Base-by-base conservation (phyloP, 1,140 invertebrate species). In the Pseudobourletiella spinata region DNA sequence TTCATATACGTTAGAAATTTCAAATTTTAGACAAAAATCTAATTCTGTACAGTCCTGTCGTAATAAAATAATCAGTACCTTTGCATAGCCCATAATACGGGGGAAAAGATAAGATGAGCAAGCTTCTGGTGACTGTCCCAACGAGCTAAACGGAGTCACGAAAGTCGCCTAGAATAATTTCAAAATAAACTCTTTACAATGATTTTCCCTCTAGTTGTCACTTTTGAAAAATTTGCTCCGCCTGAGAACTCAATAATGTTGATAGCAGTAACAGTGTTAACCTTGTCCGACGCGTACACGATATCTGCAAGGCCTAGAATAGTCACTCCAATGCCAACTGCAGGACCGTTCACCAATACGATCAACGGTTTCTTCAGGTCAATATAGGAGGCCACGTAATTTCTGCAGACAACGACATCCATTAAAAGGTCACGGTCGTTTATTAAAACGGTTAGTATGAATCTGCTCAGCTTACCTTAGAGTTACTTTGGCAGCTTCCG, bases 331-430 rank as follows among this genome's bases (percentile, higher is more conserved):
- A 85, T 78, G 6, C 84, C 84, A 11, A 84, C 75, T 2, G 83
- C 82, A 59, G 82, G 82, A 28, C 84, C 83, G 74, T 86, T 83
- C 2, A 86, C 74, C 16, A 82, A 70, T 16, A 74, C 80, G 42
- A 86, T 76, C 30, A 85, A 64, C 3, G 82, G 82, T 67, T 86
- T 86, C 0, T 80, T 76, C 69, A 82, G 83, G 59, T 84, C 79
- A 63, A 85, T 84, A 65, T 82, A 81, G 2, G 81, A 70, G 46
- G 69, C 71, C 11, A 85, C 78, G 75, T 80, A 85, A n/a, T 76
- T 75, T 76, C 72, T 55, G 71, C 72, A 67, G 59, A 60, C 61
- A 65, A 39, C n/a, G n/a, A 39, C n/a, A 39, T 11, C n/a, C n/a
- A 39, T 11, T 39, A 57, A 66, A 16, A 35, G 18, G 15, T 26